These are phyloP conservation scores for Ammospiza caudacuta DNA, from an alignment of 2,113 vertebrate species.

Conservation along the genomic window DNA sequence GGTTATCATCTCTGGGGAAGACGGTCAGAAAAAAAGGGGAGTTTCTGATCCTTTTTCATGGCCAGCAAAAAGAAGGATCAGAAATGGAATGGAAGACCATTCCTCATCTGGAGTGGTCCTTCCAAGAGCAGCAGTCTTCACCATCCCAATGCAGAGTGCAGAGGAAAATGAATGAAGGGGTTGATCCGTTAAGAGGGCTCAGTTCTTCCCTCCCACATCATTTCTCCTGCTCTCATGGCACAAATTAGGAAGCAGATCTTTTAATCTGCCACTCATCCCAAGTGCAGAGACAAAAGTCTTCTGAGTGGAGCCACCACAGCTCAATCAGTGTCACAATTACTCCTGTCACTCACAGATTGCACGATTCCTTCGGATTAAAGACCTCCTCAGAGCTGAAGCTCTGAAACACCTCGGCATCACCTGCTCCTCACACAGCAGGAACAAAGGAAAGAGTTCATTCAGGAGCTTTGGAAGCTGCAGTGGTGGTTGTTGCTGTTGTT, in stretches of 20 bases:
- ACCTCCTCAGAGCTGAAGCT: background rate
- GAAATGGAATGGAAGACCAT: background rate
- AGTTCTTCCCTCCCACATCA: background rate
- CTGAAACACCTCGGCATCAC: background rate
- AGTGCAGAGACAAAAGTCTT: conserved; percentile 19
- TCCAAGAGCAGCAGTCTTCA: background rate
- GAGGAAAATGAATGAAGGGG: background rate
- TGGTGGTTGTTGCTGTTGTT: background rate
- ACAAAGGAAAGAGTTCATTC: background rate
- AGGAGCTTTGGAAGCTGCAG: background rate
- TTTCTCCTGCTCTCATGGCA: background rate
- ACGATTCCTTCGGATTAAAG: background rate
- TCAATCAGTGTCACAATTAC: conserved; percentile 5
- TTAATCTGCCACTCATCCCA: conserved; percentile 35
- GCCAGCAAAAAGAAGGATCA: background rate
- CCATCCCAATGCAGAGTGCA: fast-evolving
- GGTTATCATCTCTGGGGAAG: background rate
- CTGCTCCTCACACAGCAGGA: background rate
- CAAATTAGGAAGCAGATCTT: conserved; percentile 22
- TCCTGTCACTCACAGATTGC: background rate
- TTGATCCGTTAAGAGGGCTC: background rate
- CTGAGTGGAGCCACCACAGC: conserved; percentile 31
- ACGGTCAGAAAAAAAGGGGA: background rate
- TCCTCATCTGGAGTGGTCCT: background rate
- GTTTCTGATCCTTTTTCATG: background rate